Conservation (phyloP, 2,888 invertebrate genomes). For the Spialia ferax region DNA sequence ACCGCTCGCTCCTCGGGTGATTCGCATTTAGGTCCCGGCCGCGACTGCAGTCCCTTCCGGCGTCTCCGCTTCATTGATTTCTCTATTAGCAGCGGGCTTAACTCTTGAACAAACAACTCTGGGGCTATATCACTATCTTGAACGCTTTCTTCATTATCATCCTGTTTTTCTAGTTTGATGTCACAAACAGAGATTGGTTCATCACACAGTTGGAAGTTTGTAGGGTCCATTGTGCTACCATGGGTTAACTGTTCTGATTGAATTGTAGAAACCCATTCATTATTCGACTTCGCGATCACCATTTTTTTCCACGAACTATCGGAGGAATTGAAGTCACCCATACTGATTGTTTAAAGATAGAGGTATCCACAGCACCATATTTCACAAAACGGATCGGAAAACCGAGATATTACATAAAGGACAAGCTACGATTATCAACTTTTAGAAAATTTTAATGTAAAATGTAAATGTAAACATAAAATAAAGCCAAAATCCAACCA, state of each 20-base stretch:
- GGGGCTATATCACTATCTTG: background rate
- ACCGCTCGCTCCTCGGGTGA: conserved; percentile 66
- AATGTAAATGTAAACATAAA: too few species aligned
- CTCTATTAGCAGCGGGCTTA: conserved; percentile 57
- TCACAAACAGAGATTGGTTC: conserved; percentile 49
- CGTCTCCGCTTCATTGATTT: conserved; percentile 49
- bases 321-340: conserved; percentile 73
- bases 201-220: conserved; percentile 56
- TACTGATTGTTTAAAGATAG: conserved; percentile 81
- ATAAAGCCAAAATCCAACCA: too few species aligned
- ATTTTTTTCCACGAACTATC: conserved; percentile 80
- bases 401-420: conserved; percentile 9
- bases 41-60: conserved; percentile 54
- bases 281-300: conserved; percentile 74
- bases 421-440: conserved; percentile 1
- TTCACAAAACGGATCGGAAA: conserved; percentile 43
- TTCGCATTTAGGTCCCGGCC: conserved; percentile 60
- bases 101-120: conserved; percentile 48
- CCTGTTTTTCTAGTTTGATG: conserved; percentile 54
- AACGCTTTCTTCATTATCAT: conserved; percentile 18
- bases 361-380: conserved; percentile 81
- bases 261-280: conserved; percentile 71
- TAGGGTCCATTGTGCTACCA: conserved; percentile 47
- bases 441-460: background rate
- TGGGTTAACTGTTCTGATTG: conserved; percentile 53